Percentiles rank a stretch among this genome's conserved stretches.
Evolutionary conservation across 92 coral and sea anemone species (phyloP).

Genomic region (Muricea muricata): DNA sequence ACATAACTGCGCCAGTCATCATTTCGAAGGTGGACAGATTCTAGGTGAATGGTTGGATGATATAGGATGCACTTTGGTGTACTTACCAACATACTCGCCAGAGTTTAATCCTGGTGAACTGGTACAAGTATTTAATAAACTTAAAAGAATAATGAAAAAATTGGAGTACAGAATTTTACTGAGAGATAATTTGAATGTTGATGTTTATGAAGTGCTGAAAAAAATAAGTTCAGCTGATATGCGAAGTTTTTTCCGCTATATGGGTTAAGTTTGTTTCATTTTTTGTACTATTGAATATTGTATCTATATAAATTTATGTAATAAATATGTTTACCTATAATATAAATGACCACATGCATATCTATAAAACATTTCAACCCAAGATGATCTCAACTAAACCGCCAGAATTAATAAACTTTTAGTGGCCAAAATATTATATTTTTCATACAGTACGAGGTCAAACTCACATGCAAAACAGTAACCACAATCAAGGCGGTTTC

Average conservation of each 20-base stretch:
- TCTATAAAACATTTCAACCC: no score
- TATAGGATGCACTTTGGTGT: constrained; percentile 41
- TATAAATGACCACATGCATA: no score
- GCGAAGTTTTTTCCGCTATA: constrained; percentile 32
- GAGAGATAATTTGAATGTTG: constrained; percentile 52
- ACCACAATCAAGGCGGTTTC: no score
- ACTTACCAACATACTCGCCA: constrained; percentile 67
- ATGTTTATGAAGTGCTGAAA: constrained; percentile 48
- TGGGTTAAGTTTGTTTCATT: background rate
- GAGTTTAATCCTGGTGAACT: constrained; percentile 64
- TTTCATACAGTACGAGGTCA: no score
- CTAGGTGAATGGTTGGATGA: constrained; percentile 66
- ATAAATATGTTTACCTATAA: no score
- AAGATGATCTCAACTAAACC: no score
- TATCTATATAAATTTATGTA: no score
- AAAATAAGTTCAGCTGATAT: constrained; percentile 42
- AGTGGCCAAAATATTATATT: no score
- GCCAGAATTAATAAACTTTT: no score
- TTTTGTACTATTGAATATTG: no score
- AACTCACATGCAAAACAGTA: no score
- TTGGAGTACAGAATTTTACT: constrained; percentile 46
- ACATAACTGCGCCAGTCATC: constrained; percentile 63
- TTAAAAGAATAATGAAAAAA: constrained; percentile 52
- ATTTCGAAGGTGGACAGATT: constrained; percentile 40
- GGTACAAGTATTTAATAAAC: constrained; percentile 65